Evolutionary conservation across 2,113 vertebrate genomes (phyloP).

Genomic region (Dromas ardeola): DNA sequence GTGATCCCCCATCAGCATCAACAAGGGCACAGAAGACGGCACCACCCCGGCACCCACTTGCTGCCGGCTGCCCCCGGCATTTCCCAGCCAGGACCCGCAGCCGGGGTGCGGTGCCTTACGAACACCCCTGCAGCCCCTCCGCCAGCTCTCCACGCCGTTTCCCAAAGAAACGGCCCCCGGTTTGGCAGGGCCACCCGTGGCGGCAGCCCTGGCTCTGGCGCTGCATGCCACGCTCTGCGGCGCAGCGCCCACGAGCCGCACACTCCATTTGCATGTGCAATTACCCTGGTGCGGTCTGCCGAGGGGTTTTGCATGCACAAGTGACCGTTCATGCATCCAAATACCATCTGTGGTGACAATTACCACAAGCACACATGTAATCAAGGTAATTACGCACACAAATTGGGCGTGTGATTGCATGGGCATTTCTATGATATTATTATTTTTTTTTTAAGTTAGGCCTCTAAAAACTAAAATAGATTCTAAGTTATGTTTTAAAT

Average conservation of each 20-base stretch:
- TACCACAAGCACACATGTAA: background rate
- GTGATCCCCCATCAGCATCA: background rate
- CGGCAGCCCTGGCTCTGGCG: fast-evolving
- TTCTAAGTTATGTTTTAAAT: background rate
- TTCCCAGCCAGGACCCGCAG: fast-evolving
- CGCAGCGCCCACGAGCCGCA: fast-evolving
- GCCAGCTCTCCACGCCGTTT: background rate
- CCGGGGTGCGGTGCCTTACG: fast-evolving
- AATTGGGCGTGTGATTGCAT: slow-evolving; percentile 51
- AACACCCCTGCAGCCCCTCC: background rate
- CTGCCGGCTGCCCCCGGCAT: fast-evolving
- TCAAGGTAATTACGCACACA: slow-evolving; percentile 1
- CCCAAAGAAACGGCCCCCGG: background rate
- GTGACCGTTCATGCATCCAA: background rate
- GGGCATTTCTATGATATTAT: background rate
- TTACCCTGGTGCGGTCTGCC: background rate
- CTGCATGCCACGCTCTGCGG: background rate
- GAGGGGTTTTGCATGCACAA: background rate
- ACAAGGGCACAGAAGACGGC: background rate
- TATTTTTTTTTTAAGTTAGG: background rate
- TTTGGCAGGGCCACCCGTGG: fast-evolving
- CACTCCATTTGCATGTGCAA: fast-evolving
- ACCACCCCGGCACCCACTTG: fast-evolving
- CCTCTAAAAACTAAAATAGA: background rate
- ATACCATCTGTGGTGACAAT: slow-evolving; percentile 17